Percentiles rank a stretch among this genome's conserved stretches.
Evolutionary conservation across 2,113 vertebrate species (phyloP).

Genomic region (Orientallactaga bullata): DNA sequence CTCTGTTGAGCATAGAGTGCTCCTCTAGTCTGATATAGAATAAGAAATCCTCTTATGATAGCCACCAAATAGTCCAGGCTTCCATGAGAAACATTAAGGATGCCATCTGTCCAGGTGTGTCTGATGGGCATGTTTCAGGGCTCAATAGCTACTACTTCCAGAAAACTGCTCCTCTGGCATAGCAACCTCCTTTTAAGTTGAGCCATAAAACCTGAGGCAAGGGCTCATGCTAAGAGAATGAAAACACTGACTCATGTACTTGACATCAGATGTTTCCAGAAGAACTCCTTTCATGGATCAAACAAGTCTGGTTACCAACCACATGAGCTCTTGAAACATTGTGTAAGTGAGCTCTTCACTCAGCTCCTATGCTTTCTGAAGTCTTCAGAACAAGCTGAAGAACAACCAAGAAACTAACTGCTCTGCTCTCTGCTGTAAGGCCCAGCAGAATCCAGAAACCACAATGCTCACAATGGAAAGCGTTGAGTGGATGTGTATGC

Average conservation of each 20-base stretch:
- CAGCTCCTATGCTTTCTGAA: neutral
- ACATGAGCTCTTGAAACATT: neutral
- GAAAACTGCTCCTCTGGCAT: neutral
- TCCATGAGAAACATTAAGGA: neutral
- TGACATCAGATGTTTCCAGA: neutral
- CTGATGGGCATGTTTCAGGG: neutral
- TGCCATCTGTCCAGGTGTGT: neutral
- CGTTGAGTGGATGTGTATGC: neutral
- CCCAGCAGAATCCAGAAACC: neutral
- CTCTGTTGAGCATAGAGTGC: neutral
- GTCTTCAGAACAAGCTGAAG: neutral
- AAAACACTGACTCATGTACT: neutral
- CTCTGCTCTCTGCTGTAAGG: neutral
- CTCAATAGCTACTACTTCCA: neutral
- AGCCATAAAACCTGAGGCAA: neutral
- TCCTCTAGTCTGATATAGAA: neutral
- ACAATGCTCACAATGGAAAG: neutral
- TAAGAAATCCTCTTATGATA: neutral
- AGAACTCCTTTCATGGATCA: conserved; percentile 25
- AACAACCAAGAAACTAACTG: neutral
- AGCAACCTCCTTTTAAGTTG: neutral
- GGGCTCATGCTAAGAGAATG: conserved; percentile 8
- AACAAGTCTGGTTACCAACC: neutral
- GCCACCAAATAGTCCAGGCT: neutral
- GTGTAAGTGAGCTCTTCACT: neutral